Evolutionary conservation across 2,113 vertebrate genomes (phyloP), one percentile per base, ranked within the genome.

Genomic region (Dasyurus viverrinus): DNA sequence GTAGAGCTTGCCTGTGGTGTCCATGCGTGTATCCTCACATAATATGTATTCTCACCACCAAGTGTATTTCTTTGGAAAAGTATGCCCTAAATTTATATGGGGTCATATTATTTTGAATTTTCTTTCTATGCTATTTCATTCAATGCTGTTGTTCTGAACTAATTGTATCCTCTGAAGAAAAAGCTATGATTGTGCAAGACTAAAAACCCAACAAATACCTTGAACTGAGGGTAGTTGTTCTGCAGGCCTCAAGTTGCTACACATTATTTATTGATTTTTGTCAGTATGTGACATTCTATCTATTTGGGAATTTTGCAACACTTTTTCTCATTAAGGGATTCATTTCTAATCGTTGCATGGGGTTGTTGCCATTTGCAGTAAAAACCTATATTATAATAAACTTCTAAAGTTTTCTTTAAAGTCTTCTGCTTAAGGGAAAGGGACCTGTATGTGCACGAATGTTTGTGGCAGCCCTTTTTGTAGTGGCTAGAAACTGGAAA

Each of bases 381-480:
- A 93, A 92, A 96, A 94, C 95, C 14, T 48, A 95, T 76, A n/a
- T 93, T 36, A 14, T 52, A 52, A 91, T 54, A 48, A 48, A 91
- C 94, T 53, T 54, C 91, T 1, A 46, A 6, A 30, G 68, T 91
- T 94, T 95, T 95, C 89, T 46, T 25, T 30, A 89, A 27, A 68
- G 12, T 54, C 3, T 94, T 94, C n/a, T n/a, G n/a, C n/a, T n/a
- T n/a, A n/a, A n/a, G n/a, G n/a, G n/a, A n/a, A n/a, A n/a, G n/a
- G n/a, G n/a, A n/a, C n/a, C n/a, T n/a, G n/a, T n/a, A n/a, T n/a
- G n/a, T n/a, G n/a, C n/a, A n/a, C n/a, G n/a, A n/a, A n/a, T n/a
- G n/a, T n/a, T n/a, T n/a, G n/a, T n/a, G n/a, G n/a, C n/a, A n/a
- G n/a, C n/a, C n/a, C n/a, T n/a, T n/a, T n/a, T n/a, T n/a, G n/a